Percentiles rank a stretch among this genome's conserved stretches.
phyloP scores from a whole-genome alignment of 2,113 vertebrate genomes.

The Passer domesticus region DNA sequence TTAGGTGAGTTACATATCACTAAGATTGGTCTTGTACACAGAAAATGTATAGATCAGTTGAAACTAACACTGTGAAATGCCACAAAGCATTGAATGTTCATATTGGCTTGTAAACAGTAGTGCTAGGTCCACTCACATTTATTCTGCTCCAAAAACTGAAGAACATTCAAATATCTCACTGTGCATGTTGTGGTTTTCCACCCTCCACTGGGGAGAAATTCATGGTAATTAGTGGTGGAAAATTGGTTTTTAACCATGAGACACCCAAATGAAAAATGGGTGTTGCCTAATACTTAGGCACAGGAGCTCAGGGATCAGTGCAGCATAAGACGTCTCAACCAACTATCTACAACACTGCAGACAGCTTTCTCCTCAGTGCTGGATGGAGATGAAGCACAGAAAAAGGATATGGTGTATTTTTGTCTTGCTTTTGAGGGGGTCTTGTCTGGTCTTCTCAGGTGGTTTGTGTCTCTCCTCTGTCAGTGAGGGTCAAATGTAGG shows the following conservation, averaged over 20 bases:
- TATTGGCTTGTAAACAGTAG: not conserved
- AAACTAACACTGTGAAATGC: not conserved
- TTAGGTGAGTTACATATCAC: fast-evolving
- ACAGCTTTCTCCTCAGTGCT: not conserved
- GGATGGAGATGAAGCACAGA: fast-evolving
- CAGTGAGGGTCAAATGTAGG: not conserved
- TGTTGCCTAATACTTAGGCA: not conserved
- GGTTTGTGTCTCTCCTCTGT: not conserved
- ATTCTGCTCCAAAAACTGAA: not conserved
- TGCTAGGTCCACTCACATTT: not conserved
- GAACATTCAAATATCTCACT: not conserved
- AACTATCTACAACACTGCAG: fast-evolving
- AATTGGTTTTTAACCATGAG: not conserved
- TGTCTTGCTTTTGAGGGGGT: not conserved
- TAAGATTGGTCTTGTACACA: not conserved
- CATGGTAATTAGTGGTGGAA: not conserved
- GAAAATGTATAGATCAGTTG: not conserved
- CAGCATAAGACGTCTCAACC: not conserved
- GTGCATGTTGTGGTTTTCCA: not conserved
- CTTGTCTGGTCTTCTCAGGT: not conserved
- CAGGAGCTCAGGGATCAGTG: not conserved
- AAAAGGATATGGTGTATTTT: not conserved
- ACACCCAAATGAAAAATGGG: not conserved
- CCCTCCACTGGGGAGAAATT: not conserved
- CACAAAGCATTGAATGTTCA: not conserved